These are phyloP conservation scores for Fukomys damarensis DNA, from an alignment of 2,113 vertebrate species.

Conservation along the genomic window DNA sequence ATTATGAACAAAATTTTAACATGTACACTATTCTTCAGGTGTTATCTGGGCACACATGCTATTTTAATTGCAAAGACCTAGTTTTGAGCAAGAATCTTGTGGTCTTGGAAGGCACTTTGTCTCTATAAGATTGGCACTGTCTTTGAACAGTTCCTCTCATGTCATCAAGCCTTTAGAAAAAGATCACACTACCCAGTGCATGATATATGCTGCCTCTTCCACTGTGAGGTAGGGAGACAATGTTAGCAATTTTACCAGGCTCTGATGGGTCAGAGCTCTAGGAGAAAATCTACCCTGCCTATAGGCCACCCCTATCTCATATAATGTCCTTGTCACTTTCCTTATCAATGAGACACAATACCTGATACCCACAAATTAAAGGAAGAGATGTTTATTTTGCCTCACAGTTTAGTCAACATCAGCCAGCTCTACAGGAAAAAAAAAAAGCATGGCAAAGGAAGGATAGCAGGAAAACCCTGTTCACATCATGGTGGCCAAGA, in stretches of 20 bases:
- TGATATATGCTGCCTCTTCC: background rate
- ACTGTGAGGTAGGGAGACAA: background rate
- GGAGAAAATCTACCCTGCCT: background rate
- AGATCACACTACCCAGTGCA: background rate
- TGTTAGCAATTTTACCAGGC: background rate
- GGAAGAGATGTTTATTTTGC: too few relatives aligned
- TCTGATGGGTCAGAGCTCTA: background rate
- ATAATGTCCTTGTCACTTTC: background rate
- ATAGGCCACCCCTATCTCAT: background rate
- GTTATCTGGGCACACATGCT: background rate
- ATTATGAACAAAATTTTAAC: background rate
- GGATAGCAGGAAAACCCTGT: too few relatives aligned
- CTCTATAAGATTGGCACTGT: background rate
- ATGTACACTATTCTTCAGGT: background rate
- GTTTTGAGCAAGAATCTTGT: background rate
- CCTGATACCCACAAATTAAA: too few relatives aligned
- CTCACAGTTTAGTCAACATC: too few relatives aligned
- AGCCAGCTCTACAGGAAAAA: too few relatives aligned
- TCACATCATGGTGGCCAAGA: too few relatives aligned
- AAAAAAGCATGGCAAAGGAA: too few relatives aligned
- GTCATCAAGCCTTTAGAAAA: background rate
- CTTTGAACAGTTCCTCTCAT: background rate
- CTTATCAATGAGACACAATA: too few relatives aligned
- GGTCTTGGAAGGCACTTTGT: background rate
- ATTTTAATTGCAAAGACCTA: background rate